Evolutionary conservation across 2,888 invertebrate genomes (phyloP), one percentile per base, ranked within the genome.

Genomic region (Scaptomyza tumidula): DNA sequence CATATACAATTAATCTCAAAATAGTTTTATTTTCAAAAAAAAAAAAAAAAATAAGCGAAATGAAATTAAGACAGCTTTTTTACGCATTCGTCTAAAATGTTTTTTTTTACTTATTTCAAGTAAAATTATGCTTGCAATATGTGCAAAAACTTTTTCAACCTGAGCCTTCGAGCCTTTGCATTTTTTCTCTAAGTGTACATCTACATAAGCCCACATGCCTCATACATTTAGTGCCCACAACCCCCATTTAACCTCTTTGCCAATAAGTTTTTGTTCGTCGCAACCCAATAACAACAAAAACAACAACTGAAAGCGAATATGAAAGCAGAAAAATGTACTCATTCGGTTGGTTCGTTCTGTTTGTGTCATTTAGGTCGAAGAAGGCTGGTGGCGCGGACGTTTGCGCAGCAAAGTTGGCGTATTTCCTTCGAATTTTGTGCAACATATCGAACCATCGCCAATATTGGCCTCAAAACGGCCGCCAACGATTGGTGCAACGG

Each of bases 371-470:
- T 83, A 92, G 92, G 94, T 94, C 71, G 98, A 98, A 91, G 98
- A 98, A 91, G 98, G 98, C 35, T 97, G 96, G 96, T 98, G 97
- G 98, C 95, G 96, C 93, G 98, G 98, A 71, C 94, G 95, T 62
- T 93, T 97, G 49, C 95, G 95, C 90, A 96, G 96, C 45, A 95
- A 95, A 90, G 94, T 96, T 68, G 98, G 99, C 29, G 97, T 98
- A 71, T 99, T 98, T 92, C 99, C 98, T 5, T 98, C 98, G 7
- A 99, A 99, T 93, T 99, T 98, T 93, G 98, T 98, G 39, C 94
- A 95, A 86, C 80, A 83, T 89, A 92, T 95, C 77, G 94, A 94
- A 63, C 90, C 91, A 24, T 93, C 93, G 50, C 92, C 92, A 57
- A 86, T 91, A 49, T 83, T 91, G 79, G 91, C 92, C 64, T 90